Conservation (phyloP, 2,113 vertebrate species). For the Phoenicopterus ruber region DNA sequence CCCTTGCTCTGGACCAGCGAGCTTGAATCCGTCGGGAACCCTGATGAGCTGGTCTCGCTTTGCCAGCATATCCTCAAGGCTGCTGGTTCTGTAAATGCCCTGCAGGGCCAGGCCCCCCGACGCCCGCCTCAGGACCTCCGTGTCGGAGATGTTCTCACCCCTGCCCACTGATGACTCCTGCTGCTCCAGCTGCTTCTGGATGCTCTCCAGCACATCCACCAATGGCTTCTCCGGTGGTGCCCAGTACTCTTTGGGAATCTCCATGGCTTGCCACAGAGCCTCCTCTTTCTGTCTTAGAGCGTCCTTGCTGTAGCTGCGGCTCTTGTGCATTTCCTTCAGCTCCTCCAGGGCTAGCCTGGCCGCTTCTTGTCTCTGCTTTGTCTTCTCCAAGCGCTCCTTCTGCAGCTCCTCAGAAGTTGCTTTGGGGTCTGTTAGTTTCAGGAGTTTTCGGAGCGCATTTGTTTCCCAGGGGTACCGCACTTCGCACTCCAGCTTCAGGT, state of each 20-base stretch:
- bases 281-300: background rate
- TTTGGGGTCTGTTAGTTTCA: background rate
- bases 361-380: background rate
- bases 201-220: background rate
- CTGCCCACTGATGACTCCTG: background rate
- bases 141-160: background rate
- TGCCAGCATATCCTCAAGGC: background rate
- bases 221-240: background rate
- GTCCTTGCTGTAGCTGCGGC: background rate
- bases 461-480: background rate
- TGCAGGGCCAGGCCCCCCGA: constrained; percentile 70
- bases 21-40: constrained; percentile 25
- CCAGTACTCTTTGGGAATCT: constrained; percentile 7
- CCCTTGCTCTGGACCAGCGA: constrained; percentile 23
- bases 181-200: constrained; percentile 11
- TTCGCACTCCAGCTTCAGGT: background rate
- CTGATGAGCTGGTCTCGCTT: constrained; percentile 56
- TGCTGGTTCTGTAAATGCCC: constrained; percentile 62
- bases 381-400: background rate
- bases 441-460: background rate
- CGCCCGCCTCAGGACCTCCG: constrained; percentile 35
- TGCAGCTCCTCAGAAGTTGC: background rate
- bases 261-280: constrained; percentile 8
- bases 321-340: background rate
- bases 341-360: background rate